Conservation (phyloP, 2,888 invertebrate genomes). For the Stenodema calcarata region DNA sequence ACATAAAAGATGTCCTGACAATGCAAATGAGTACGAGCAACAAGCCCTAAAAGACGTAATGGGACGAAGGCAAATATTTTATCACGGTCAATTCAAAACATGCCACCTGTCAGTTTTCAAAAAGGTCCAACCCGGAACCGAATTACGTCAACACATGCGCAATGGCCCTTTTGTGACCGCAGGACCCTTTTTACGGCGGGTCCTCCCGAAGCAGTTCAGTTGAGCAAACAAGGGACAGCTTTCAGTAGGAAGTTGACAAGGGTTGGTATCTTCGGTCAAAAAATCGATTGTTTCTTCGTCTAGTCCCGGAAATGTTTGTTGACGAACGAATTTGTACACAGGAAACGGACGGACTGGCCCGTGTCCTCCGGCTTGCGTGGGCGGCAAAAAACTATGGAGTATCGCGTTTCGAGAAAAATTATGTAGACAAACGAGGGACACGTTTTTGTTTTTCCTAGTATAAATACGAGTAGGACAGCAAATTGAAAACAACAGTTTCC, state of each 20-base stretch:
- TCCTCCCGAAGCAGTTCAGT: background rate
- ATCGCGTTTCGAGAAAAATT: background rate
- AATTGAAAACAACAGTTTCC: background rate
- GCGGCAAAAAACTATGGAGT: background rate
- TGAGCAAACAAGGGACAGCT: background rate
- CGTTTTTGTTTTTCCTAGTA: background rate
- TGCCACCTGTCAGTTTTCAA: background rate
- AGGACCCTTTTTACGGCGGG: background rate
- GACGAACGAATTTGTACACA: background rate
- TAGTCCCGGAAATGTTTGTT: background rate
- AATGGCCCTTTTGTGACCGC: background rate
- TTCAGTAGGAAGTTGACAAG: background rate
- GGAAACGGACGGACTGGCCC: background rate
- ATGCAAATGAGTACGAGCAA: background rate
- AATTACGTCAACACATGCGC: background rate
- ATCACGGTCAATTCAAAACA: background rate
- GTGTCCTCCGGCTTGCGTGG: background rate
- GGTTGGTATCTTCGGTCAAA: background rate
- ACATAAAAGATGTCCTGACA: background rate
- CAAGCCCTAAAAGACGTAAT: background rate
- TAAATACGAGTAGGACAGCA: no score
- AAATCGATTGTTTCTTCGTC: background rate
- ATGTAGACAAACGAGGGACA: background rate
- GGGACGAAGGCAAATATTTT: background rate
- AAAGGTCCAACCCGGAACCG: background rate